Evolutionary conservation across 1,140 invertebrate species (phyloP), one percentile per base, ranked within the genome.

Genomic region (Drosophila yakuba): DNA sequence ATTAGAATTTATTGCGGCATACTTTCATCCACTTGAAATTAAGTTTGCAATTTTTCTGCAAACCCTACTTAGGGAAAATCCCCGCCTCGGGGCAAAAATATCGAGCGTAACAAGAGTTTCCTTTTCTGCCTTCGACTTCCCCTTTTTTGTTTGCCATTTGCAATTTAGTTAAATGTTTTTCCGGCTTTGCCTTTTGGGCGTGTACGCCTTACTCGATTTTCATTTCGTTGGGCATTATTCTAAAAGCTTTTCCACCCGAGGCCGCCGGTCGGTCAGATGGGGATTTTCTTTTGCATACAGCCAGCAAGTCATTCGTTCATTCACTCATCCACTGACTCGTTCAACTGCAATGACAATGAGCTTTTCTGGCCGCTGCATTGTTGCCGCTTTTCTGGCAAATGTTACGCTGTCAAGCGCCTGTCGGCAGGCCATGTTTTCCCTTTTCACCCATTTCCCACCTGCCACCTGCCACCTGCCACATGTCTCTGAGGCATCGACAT

Each of bases 391-490:
- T 62, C 57, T 59, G 66, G 74, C 62, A 80, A 80, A 80, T 76
- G 80, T 85, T 77, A 77, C 59, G 81, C 62, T 81, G 81, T 86
- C 82, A 85, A 81, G 80, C 64, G 81, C 68, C 78, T 85, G 81
- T 78, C 78, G 74, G 56, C 74, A 69, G 76, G 56, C 56, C 48
- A 62, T 62, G 50, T 47, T 51, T 54, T 69, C 61, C 61, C 56
- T 14, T 39, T 4, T 39, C 38, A 4, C 67, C 45, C 51, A 50
- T 71, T 66, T 61, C 64, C 72, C 78, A 85, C 78, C 81, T 85
- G 82, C 74, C 74, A 85, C 78, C 81, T 85, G 82, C 74, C 74
- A 85, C 78, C 81, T 85, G 82, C 74, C 74, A 81, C 78, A 85
- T 80, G 52, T 81, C 81, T 60, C 57, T 23, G 28, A 73, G 61